Conservation (phyloP, 2,888 invertebrate genomes). For the Syrphus vitripennis region DNA sequence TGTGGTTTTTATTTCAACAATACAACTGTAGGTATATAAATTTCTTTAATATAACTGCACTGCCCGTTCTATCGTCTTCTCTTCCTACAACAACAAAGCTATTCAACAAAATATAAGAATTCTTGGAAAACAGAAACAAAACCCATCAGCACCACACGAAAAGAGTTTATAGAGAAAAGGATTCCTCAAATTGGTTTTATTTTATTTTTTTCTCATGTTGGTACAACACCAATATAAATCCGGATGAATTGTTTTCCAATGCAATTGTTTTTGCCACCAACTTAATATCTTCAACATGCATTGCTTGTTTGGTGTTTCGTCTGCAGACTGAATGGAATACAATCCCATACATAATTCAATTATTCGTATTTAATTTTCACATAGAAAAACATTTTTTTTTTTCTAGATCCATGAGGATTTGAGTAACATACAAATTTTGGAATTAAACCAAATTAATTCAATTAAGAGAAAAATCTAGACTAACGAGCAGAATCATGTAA, state of each 20-base stretch:
- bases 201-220: too few species aligned
- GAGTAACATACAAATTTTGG: constrained; percentile 13
- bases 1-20: not conserved
- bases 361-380: constrained; percentile 30
- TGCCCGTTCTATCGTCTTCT: not conserved
- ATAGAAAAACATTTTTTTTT: constrained; percentile 36
- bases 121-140: not conserved
- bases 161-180: not conserved
- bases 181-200: constrained; percentile 36
- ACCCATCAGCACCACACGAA: not conserved
- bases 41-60: not conserved
- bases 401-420: not conserved
- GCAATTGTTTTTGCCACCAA: constrained; percentile 30
- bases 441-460: not conserved
- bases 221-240: constrained; percentile 7
- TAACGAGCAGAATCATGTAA: not conserved
- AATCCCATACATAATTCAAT: constrained; percentile 16
- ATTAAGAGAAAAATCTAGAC: not conserved
- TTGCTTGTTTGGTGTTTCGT: not conserved
- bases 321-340: not conserved
- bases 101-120: not conserved
- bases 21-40: not conserved
- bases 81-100: not conserved
- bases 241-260: constrained; percentile 42
- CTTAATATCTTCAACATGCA: not conserved